phyloP scores from a whole-genome alignment of 1,140 invertebrate genomes.

The Stegodyphus dumicola region DNA sequence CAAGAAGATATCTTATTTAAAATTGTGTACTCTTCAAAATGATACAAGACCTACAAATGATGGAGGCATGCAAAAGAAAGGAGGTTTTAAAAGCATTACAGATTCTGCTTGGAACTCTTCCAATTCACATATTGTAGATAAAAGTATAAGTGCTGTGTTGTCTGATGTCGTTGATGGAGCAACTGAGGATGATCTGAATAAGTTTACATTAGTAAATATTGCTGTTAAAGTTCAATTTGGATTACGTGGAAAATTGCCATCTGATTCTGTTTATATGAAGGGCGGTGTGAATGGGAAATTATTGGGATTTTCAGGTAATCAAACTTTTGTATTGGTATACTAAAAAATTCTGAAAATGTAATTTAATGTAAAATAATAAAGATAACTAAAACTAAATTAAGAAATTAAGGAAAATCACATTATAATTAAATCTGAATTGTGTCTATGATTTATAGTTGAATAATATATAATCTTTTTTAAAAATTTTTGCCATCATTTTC shows the following conservation, averaged over 20 bases:
- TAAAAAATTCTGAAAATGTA: not conserved
- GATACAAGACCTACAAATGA: not conserved
- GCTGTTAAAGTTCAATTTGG: constrained; percentile 24
- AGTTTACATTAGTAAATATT: constrained; percentile 21
- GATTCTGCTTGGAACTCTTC: constrained; percentile 28
- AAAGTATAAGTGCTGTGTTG: constrained; percentile 56
- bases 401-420: too few relatives aligned
- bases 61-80: not conserved
- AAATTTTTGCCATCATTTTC: too few relatives aligned
- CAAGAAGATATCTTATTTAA: constrained; percentile 27
- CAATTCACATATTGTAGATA: constrained; percentile 62
- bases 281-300: constrained; percentile 38
- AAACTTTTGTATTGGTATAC: not conserved
- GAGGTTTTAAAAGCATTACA: not conserved
- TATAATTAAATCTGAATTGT: too few relatives aligned
- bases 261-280: constrained; percentile 10
- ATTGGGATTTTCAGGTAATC: constrained; percentile 48
- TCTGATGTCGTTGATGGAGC: constrained; percentile 45
- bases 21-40: constrained; percentile 30
- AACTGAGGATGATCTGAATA: not conserved
- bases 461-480: too few relatives aligned
- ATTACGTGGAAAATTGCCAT: constrained; percentile 21
- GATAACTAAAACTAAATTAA: too few relatives aligned
- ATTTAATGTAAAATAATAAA: too few relatives aligned
- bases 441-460: too few relatives aligned